These are phyloP conservation scores for Pinctada fucata DNA, from an alignment of 2,888 invertebrate species.

Conservation along the genomic window DNA sequence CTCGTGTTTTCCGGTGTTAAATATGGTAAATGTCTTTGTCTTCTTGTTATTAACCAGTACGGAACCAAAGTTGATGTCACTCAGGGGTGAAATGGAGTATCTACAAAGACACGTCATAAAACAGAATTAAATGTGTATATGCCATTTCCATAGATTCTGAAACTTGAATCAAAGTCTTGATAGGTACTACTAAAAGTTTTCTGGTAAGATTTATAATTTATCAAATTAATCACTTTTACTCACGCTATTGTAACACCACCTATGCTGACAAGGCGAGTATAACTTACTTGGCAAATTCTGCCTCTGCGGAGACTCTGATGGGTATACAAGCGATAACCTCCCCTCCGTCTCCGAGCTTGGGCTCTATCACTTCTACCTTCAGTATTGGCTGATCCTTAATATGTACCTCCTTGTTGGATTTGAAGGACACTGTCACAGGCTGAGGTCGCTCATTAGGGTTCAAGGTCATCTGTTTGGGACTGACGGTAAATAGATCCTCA, in stretches of 20 bases:
- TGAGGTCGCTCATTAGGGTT: slow-evolving; percentile 72
- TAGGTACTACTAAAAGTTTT: no score
- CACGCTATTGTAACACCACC: no score
- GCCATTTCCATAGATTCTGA: no score
- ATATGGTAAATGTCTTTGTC: slow-evolving; percentile 73
- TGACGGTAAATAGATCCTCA: slow-evolving; percentile 71
- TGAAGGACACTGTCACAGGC: slow-evolving; percentile 73
- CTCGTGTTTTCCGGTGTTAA: slow-evolving; percentile 77
- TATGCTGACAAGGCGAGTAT: not conserved
- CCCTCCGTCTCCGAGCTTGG: slow-evolving; percentile 71
- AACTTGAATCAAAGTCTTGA: no score
- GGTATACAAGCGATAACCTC: slow-evolving; percentile 77
- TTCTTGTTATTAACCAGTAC: slow-evolving; percentile 75
- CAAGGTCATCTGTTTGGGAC: slow-evolving; percentile 71
- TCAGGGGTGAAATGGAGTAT: slow-evolving; percentile 73
- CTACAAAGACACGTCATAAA: slow-evolving; percentile 52
- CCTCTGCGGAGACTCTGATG: slow-evolving; percentile 75
- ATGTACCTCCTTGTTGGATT: slow-evolving; percentile 70
- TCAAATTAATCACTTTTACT: no score
- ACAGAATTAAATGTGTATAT: no score
- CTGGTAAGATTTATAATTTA: no score
- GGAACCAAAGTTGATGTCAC: slow-evolving; percentile 77
- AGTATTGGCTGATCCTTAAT: slow-evolving; percentile 75
- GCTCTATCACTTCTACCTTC: slow-evolving; percentile 76
- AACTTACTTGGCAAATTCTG: slow-evolving; percentile 76